Conservation (phyloP, 2,113 vertebrate species). For the Malurus alboscapulatus region DNA sequence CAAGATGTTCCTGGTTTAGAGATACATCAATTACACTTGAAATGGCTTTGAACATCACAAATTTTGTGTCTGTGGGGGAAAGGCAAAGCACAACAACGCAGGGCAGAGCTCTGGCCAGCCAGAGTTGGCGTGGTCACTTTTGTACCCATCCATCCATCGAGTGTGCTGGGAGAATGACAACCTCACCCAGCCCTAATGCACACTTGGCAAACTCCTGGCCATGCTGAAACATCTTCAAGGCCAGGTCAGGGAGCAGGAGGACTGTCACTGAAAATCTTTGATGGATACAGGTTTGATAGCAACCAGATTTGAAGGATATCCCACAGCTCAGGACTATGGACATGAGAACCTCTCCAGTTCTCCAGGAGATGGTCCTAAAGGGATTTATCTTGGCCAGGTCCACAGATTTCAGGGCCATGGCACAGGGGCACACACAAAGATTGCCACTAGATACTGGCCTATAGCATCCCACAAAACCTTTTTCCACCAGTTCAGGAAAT, state of each 20-base stretch:
- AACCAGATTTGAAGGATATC: neutral
- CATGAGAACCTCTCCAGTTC: neutral
- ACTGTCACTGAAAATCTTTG: neutral
- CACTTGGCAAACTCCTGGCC: neutral
- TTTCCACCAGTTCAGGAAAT: neutral
- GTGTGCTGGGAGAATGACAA: no score
- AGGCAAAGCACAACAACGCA: neutral
- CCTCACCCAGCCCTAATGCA: neutral
- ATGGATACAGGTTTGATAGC: neutral
- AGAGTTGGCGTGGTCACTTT: neutral
- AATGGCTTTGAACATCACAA: neutral
- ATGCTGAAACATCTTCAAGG: neutral
- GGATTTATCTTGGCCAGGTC: neutral
- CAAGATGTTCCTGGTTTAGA: neutral
- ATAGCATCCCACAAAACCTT: neutral
- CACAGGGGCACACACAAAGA: neutral
- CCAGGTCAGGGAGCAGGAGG: neutral
- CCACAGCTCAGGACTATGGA: accelerated
- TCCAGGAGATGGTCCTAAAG: neutral
- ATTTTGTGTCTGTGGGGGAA: neutral
- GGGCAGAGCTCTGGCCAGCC: neutral
- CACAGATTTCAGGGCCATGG: neutral
- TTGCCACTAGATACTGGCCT: neutral
- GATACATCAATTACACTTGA: neutral
- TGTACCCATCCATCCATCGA: no score